These are phyloP conservation scores for Luperina nickerlii DNA, from an alignment of 2,888 invertebrate genomes.

Conservation along the genomic window DNA sequence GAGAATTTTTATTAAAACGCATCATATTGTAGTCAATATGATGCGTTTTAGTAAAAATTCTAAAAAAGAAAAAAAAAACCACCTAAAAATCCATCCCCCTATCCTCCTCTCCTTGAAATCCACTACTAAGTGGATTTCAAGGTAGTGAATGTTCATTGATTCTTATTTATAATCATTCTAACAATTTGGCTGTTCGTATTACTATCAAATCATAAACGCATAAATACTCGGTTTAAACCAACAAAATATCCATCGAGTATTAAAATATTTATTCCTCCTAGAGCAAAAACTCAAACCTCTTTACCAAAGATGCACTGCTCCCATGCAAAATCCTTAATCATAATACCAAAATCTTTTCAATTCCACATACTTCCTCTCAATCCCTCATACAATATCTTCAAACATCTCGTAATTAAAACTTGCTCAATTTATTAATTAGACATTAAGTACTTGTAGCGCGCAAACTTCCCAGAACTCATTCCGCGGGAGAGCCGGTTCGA, in stretches of 20 bases:
- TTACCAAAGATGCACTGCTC: no score
- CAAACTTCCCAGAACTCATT: constrained; percentile 73
- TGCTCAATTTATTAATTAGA: constrained; percentile 73
- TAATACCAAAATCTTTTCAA: constrained; percentile 8
- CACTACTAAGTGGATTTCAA: background rate
- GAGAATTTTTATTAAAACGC: background rate
- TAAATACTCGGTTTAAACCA: background rate
- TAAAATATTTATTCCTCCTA: background rate
- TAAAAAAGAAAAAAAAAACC: no score
- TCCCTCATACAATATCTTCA: constrained; percentile 49
- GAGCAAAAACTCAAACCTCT: background rate
- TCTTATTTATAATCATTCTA: background rate
- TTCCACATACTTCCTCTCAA: constrained; percentile 42
- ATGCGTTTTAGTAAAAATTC: no score
- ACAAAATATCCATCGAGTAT: background rate
- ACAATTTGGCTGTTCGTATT: background rate
- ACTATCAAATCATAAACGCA: background rate
- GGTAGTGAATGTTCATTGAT: background rate
- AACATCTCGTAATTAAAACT: constrained; percentile 70
- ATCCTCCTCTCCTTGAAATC: no score
- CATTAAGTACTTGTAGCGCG: constrained; percentile 70
- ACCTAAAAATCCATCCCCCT: no score
- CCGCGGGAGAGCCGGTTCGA: constrained; percentile 75
- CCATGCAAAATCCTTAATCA: background rate
- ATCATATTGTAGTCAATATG: background rate